A percentile compares a stretch with the other conserved stretches of the same genome.
phyloP scores from a whole-genome alignment of 2,113 vertebrate genomes.

The Percopsis transmontana region DNA sequence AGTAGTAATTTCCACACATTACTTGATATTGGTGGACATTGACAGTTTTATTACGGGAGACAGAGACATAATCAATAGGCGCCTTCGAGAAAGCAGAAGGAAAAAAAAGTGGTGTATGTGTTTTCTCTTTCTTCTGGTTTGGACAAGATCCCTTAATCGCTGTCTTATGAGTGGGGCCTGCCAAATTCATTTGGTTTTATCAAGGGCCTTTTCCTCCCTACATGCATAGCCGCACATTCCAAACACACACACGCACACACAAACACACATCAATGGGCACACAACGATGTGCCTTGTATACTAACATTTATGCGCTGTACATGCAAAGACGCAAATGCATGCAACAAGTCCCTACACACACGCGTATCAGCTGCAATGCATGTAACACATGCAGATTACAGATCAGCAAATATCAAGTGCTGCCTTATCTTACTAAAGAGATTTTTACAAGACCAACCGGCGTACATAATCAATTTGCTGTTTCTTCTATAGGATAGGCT shows the following conservation, averaged over 20 bases:
- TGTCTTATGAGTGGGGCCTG: constrained; percentile 59
- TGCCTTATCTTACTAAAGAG: too few relatives aligned
- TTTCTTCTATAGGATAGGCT: background rate
- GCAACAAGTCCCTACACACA: background rate
- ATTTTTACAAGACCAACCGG: background rate
- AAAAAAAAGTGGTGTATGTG: constrained; percentile 47
- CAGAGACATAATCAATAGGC: constrained; percentile 73
- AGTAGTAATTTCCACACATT: constrained; percentile 64
- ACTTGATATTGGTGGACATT: constrained; percentile 66
- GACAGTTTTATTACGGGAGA: constrained; percentile 72
- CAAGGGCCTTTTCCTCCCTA: constrained; percentile 66
- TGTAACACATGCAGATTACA: background rate
- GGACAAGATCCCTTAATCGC: constrained; percentile 60
- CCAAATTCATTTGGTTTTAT: constrained; percentile 76
- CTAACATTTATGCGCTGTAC: background rate
- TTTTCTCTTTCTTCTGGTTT: constrained; percentile 69
- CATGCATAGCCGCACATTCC: constrained; percentile 48
- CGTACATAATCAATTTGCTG: constrained; percentile 7
- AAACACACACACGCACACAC: constrained; percentile 23
- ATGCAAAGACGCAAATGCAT: background rate
- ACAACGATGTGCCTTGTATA: background rate
- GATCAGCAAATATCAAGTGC: too few relatives aligned
- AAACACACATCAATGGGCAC: too few relatives aligned
- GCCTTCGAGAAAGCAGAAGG: constrained; percentile 62
- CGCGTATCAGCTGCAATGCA: background rate